Evolutionary conservation across 2,888 invertebrate species (phyloP), one percentile per base, ranked within the genome.

Genomic region (Corbicula japonica): DNA sequence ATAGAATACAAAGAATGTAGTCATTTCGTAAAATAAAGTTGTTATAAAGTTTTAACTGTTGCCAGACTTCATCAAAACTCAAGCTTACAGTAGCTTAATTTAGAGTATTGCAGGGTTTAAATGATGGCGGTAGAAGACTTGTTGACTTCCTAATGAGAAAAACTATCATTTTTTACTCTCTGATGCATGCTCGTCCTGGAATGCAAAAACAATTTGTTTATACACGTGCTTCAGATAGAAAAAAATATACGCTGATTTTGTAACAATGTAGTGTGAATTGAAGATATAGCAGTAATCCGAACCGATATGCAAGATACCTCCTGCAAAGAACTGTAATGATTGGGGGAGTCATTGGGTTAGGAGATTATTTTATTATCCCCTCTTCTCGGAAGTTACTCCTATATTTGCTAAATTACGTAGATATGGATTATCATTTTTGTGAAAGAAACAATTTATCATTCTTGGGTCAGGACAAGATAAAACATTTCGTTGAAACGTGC

Each of bases 141-240:
- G 34, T 35, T 58, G 58, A 58, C 58, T 58, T 12, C 2, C 23
- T 58, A 35, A 58, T 58, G 58, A 58, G 58, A 58, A 58, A 58
- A 58, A 35, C 58, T n/a, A 21, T 35, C 34, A 58, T n/a, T 58
- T 35, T 35, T 58, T 34, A 58, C 58, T 58, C 58, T 58, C 21
- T 35, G 35, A 58, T 34, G 23, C 18, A 35, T 5, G 30, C 2
- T 58, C 15, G 23, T 6, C 6, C 34, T 35, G 35, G 58, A 58
- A 58, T 58, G 58, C 34, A 58, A 58, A 58, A 35, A 58, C 21
- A 35, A 34, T 34, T 35, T 58, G 35, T 58, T 58, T 58, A 26
- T 58, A 58, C 21, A 28, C 12, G 5, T 58, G 58, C 34, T 6
- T 58, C 58, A 58, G 34, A 2, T 10, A n/a, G n/a, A n/a, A n/a